phyloP scores from a whole-genome alignment of 1,140 invertebrate genomes.

The Panagrolaimus sp. region DNA sequence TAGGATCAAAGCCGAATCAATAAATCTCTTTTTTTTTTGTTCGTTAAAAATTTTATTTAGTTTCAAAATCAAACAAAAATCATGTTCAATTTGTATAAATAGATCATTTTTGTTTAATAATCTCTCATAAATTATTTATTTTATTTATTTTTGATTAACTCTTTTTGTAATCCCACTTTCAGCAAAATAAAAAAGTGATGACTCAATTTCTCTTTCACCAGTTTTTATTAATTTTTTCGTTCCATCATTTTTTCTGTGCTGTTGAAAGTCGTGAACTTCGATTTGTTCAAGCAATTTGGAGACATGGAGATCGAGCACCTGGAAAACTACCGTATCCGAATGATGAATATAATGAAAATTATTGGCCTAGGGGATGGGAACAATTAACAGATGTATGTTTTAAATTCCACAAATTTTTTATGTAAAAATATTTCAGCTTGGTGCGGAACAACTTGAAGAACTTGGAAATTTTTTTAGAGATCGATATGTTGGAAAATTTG shows the following conservation, averaged over 20 bases:
- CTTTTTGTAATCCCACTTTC: no score
- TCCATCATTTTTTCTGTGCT: not conserved
- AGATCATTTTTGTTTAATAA: no score
- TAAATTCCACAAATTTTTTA: not conserved
- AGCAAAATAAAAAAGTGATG: no score
- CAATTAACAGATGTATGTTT: constrained; percentile 68
- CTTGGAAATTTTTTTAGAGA: not conserved
- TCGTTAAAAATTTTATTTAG: no score
- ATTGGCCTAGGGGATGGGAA: constrained; percentile 73
- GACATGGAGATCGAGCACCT: constrained; percentile 77
- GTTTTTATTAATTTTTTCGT: no score
- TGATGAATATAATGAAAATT: constrained; percentile 68
- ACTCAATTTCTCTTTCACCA: not conserved
- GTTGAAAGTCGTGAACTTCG: constrained; percentile 35
- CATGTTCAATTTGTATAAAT: no score
- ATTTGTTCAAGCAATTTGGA: constrained; percentile 40
- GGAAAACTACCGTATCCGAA: constrained; percentile 67
- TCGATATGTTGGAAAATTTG: not conserved
- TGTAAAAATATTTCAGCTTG: constrained; percentile 62
- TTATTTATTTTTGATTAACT: no score
- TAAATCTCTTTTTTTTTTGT: no score
- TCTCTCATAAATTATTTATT: no score
- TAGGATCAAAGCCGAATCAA: no score
- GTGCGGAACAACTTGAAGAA: constrained; percentile 31
- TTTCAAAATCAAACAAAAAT: no score